Evolutionary conservation across 2,888 invertebrate genomes (phyloP), one percentile per base, ranked within the genome.

Genomic region (Melanophora roralis): DNA sequence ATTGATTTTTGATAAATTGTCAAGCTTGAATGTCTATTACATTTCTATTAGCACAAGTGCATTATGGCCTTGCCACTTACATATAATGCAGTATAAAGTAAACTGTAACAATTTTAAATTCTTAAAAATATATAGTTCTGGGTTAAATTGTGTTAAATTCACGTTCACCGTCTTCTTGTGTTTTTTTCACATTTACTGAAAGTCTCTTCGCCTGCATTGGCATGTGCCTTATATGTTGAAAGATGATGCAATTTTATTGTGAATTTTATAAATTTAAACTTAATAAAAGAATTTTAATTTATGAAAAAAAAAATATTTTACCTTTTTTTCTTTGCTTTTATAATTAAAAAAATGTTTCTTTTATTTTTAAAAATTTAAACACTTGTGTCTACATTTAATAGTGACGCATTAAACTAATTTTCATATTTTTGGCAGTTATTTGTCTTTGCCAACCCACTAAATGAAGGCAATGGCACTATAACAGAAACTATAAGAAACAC

Each of bases 161-260:
- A 55, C 34, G 27, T 57, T 38, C 40, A 27, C 2, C n/a, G 19
- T 19, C 23, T 40, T 51, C n/a, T 38, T 47, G 14, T 11, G 23
- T 51, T 71, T 3, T 19, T 49, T 21, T 43, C 1, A 21, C 7
- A 40, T 49, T 36, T 43, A 53, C 21, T 71, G 38, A 2, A 64
- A 72, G 62, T 55, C 14, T n/a, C n/a, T n/a, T n/a, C 11, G 64
- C 47, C 43, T 74, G 57, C 65, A 14, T 45, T 53, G 45, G 55
- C 62, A 65, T 49, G 16, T 32, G 16, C 14, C 3, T 55, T 23
- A 5, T 6, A 57, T 34, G 9, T 36, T 64, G 32, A 65, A 59
- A 74, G 72, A 72, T 78, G 77, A 78, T 78, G 77, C 60, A 78
- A 78, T 78, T 67, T 60, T n/a, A 55, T 47, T 67, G 45, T 55